Conservation (phyloP, 1,140 invertebrate genomes). For the Leptinotarsa undecemlineata region DNA sequence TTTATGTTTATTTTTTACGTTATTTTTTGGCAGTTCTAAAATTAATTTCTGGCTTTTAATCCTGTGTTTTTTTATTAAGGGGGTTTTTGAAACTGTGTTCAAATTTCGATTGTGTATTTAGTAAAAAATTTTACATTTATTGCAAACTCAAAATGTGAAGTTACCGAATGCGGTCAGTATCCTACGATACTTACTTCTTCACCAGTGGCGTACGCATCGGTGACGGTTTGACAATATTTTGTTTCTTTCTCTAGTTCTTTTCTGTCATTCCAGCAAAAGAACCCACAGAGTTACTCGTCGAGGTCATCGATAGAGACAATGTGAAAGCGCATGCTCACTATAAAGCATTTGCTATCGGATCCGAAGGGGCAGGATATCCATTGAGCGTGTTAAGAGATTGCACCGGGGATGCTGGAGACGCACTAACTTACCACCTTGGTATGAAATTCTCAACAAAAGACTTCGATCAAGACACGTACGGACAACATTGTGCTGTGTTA, state of each 20-base stretch:
- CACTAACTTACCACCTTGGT: conserved; percentile 71
- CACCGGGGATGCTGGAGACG: conserved; percentile 68
- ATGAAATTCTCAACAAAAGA: conserved; percentile 75
- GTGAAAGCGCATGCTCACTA: conserved; percentile 64
- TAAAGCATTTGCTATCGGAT: conserved; percentile 65
- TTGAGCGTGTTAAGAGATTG: conserved; percentile 66
- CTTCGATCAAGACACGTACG: conserved; percentile 71
- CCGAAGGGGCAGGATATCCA: conserved; percentile 69
- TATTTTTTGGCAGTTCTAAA: too few relatives aligned
- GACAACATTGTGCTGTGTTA: conserved; percentile 70
- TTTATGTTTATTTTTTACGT: too few relatives aligned
- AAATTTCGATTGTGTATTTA: background rate
- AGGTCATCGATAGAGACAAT: conserved; percentile 65
- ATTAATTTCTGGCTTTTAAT: too few relatives aligned
- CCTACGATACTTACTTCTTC: too few relatives aligned
- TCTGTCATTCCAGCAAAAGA: background rate
- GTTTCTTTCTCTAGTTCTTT: too few relatives aligned
- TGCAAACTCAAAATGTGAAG: background rate
- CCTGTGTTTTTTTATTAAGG: too few relatives aligned
- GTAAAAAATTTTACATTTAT: background rate
- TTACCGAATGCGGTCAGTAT: background rate
- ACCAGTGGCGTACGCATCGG: too few relatives aligned
- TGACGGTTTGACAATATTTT: conserved; percentile 26
- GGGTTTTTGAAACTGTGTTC: too few relatives aligned
- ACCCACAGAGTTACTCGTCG: conserved; percentile 60